These are phyloP conservation scores for Fundulus diaphanus DNA, from an alignment of 2,797 vertebrate species.

Conservation along the genomic window DNA sequence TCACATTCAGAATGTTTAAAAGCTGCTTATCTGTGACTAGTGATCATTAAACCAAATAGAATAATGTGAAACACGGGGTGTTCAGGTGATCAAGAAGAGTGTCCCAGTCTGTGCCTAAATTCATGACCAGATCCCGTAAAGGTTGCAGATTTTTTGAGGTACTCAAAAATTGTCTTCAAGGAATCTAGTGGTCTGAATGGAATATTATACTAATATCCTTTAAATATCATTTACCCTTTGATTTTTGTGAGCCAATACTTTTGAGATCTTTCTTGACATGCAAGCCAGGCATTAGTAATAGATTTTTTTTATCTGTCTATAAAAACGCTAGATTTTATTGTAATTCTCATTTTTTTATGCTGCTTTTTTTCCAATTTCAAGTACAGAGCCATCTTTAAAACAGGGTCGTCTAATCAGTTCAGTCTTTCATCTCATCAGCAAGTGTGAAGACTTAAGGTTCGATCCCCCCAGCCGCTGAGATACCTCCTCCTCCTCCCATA, in stretches of 20 bases:
- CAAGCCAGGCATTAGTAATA: not conserved
- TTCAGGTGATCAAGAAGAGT: not conserved
- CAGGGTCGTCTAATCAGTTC: conserved; percentile 34
- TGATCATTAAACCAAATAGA: not conserved
- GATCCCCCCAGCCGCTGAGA: conserved; percentile 41
- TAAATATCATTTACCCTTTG: not conserved
- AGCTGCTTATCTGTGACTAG: not conserved
- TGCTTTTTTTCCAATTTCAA: not conserved
- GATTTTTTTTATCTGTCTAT: too few relatives aligned
- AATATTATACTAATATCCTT: not conserved
- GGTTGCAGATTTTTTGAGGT: not conserved
- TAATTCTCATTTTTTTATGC: not conserved
- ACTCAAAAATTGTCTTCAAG: not conserved
- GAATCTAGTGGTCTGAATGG: not conserved
- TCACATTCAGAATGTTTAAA: not conserved
- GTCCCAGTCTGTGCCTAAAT: not conserved
- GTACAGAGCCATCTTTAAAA: conserved; percentile 45
- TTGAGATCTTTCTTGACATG: not conserved
- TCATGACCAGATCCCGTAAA: not conserved
- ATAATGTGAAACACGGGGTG: not conserved
- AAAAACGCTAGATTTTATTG: not conserved
- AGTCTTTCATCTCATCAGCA: conserved; percentile 43
- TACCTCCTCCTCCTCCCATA: conserved; percentile 51
- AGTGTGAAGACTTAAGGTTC: conserved; percentile 36
- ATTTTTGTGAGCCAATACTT: not conserved